Conservation (phyloP, 1,140 invertebrate species). For the Orchestia grillus region DNA sequence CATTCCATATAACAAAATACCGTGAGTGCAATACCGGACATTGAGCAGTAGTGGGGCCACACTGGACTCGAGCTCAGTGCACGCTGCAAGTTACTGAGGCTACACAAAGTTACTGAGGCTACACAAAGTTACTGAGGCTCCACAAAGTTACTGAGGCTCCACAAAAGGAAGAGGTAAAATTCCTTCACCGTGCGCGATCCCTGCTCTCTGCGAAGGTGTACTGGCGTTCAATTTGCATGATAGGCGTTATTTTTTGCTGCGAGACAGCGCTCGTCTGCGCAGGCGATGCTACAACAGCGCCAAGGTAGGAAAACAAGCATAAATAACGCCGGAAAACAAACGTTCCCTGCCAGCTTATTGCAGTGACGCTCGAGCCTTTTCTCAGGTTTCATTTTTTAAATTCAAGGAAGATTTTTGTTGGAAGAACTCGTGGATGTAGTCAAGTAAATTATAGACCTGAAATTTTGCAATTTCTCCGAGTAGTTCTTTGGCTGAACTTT, state of each 20-base stretch:
- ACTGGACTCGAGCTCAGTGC: neutral
- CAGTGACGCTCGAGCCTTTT: neutral
- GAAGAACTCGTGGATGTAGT: neutral
- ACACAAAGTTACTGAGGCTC: neutral
- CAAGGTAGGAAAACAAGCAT: neutral
- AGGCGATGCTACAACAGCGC: neutral
- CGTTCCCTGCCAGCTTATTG: neutral
- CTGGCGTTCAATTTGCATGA: neutral
- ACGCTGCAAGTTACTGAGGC: neutral
- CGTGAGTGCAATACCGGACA: too few species aligned
- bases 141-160: neutral
- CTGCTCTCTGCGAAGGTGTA: neutral
- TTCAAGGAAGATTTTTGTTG: neutral
- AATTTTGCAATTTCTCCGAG: neutral
- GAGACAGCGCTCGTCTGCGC: neutral
- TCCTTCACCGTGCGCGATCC: neutral
- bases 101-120: neutral
- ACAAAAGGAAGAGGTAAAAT: too few species aligned
- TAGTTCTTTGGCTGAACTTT: neutral
- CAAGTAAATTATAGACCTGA: neutral
- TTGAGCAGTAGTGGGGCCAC: neutral
- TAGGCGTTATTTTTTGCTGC: neutral
- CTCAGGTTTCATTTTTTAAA: neutral
- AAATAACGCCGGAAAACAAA: neutral
- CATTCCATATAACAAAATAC: too few species aligned